These are phyloP conservation scores for Pongo abelii DNA, from an alignment of 2,113 vertebrate genomes.

Conservation along the genomic window DNA sequence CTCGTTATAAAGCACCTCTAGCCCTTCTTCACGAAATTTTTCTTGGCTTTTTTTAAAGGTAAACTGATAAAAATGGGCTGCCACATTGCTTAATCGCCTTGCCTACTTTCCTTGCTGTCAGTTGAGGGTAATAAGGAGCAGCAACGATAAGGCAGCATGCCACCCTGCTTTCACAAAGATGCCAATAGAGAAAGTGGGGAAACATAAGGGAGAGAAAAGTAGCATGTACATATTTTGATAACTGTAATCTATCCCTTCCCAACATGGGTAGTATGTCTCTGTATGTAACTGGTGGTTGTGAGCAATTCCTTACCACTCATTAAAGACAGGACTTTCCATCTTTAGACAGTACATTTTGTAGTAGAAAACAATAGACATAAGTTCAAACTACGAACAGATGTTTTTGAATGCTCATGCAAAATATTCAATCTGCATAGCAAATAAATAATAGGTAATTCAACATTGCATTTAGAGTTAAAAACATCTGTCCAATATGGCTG, in stretches of 20 bases:
- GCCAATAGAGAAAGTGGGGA: background rate
- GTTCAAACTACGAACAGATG: constrained; percentile 36
- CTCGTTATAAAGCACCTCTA: background rate
- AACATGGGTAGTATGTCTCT: constrained; percentile 53
- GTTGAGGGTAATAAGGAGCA: constrained; percentile 35
- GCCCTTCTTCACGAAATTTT: background rate
- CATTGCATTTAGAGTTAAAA: constrained; percentile 68
- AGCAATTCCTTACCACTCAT: constrained; percentile 65
- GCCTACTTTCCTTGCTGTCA: constrained; percentile 33
- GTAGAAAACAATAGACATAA: constrained; percentile 74
- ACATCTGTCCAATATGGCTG: constrained; percentile 74
- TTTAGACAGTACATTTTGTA: constrained; percentile 69
- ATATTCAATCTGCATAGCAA: constrained; percentile 70
- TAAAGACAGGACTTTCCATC: constrained; percentile 72
- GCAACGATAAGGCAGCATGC: background rate
- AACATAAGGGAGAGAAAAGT: background rate
- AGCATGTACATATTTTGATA: constrained; percentile 1
- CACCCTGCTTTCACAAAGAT: background rate
- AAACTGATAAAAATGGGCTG: constrained; percentile 39
- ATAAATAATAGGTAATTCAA: constrained; percentile 74
- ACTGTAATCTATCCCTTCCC: constrained; percentile 55
- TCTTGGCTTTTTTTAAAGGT: constrained; percentile 55
- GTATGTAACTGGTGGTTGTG: constrained; percentile 63
- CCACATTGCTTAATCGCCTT: constrained; percentile 29
- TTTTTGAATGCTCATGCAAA: constrained; percentile 73